A percentile compares a stretch with the other conserved stretches of the same genome.
These are phyloP conservation scores for Coracias cyanogaster DNA, from an alignment of 2,797 vertebrate species.

Conservation along the genomic window DNA sequence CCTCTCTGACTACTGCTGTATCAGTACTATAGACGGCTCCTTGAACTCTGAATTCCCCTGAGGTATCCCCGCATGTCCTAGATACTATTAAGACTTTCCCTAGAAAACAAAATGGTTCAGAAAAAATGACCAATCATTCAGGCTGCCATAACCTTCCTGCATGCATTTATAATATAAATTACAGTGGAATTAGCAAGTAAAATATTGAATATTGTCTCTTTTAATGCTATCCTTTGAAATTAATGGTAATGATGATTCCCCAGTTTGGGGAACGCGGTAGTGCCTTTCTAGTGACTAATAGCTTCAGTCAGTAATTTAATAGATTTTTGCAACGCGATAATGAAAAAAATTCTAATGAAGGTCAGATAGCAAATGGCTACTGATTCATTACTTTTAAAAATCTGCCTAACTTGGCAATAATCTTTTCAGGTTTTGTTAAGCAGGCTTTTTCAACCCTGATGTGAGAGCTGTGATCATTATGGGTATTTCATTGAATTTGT, in stretches of 20 bases:
- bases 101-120: neutral
- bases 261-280: slow-evolving; percentile 56
- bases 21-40: neutral
- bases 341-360: slow-evolving; percentile 72
- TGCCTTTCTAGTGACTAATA: slow-evolving; percentile 71
- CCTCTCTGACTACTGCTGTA: neutral
- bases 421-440: slow-evolving; percentile 36
- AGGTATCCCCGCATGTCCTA: neutral
- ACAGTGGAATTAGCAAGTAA: slow-evolving; percentile 72
- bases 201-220: slow-evolving; percentile 77
- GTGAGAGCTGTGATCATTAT: neutral
- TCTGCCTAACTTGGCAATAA: slow-evolving; percentile 29
- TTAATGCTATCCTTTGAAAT: slow-evolving; percentile 74
- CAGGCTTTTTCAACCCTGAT: neutral
- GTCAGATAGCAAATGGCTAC: slow-evolving; percentile 52
- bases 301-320: slow-evolving; percentile 71
- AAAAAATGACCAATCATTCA: neutral
- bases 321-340: slow-evolving; percentile 70
- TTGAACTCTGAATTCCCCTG: slow-evolving; percentile 25
- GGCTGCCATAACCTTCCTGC: slow-evolving; percentile 6
- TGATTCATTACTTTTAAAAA: slow-evolving; percentile 42
- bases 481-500: slow-evolving; percentile 21
- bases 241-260: slow-evolving; percentile 71
- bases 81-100: neutral
- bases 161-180: slow-evolving; percentile 73